Evolutionary conservation across 2,797 vertebrate genomes (phyloP).

Genomic region (Sebastes trivittatus): DNA sequence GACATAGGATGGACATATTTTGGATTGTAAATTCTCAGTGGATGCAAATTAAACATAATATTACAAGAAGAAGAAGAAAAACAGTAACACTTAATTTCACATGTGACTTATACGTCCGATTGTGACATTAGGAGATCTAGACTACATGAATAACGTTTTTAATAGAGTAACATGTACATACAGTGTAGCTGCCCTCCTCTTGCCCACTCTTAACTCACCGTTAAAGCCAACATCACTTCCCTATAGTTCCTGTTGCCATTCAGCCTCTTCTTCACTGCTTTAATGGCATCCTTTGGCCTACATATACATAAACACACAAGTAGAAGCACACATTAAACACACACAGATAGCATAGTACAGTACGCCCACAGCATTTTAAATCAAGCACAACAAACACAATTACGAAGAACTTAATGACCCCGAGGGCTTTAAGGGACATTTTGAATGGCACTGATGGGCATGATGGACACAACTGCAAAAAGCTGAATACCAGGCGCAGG

Average conservation of each 20-base stretch:
- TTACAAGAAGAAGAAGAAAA: not conserved
- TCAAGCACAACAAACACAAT: not conserved
- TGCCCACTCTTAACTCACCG: slow-evolving; percentile 82
- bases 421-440: not conserved
- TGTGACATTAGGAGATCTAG: not conserved
- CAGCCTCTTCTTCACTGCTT: slow-evolving; percentile 95
- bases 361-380: not conserved
- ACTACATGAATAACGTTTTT: not conserved
- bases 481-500: not conserved
- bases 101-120: not conserved
- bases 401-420: not conserved
- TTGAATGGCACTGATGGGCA: not conserved
- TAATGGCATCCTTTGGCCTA: slow-evolving; percentile 97
- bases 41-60: not conserved
- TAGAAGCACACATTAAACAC: slow-evolving; percentile 4
- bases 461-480: not conserved
- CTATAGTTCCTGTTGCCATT: slow-evolving; percentile 97
- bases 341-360: not conserved
- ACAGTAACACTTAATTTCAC: not conserved
- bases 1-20: not conserved
- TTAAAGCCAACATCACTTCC: slow-evolving; percentile 97
- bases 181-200: not conserved
- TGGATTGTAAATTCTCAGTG: not conserved
- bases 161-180: not conserved
- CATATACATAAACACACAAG: slow-evolving; percentile 17